Conservation (phyloP, 2,797 vertebrate species). For the Picus viridis region DNA sequence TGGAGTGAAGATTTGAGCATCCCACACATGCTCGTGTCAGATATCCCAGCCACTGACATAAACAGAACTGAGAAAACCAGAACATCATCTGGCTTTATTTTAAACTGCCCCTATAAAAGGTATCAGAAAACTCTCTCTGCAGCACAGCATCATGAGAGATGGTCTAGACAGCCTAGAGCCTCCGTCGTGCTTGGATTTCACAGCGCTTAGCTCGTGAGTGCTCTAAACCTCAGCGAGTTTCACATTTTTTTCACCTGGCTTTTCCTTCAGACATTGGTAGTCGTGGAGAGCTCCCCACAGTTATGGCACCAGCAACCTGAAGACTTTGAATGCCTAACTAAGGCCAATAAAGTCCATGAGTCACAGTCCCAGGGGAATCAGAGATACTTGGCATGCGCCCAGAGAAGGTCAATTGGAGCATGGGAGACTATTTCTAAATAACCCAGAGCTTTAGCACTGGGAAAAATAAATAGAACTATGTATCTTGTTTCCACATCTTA, state of each 20-base stretch:
- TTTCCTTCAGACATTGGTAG: not conserved
- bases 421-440: slow-evolving; percentile 68
- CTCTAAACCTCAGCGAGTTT: not conserved
- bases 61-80: slow-evolving; percentile 14
- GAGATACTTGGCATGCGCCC: slow-evolving; percentile 27
- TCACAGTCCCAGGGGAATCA: slow-evolving; percentile 47
- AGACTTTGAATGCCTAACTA: not conserved
- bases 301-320: slow-evolving; percentile 10
- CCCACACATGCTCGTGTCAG: not conserved
- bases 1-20: slow-evolving; percentile 24
- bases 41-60: slow-evolving; percentile 15
- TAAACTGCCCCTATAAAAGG: not conserved
- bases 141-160: not conserved
- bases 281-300: not conserved
- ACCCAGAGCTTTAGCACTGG: slow-evolving; percentile 39
- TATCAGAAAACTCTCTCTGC: not conserved
- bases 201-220: not conserved
- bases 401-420: slow-evolving; percentile 52
- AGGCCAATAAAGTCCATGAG: slow-evolving; percentile 40
- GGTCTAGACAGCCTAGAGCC: not conserved
- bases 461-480: slow-evolving; percentile 73
- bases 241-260: not conserved
- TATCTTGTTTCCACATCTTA: slow-evolving; percentile 72
- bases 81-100: slow-evolving; percentile 24
- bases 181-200: not conserved